Evolutionary conservation across 2,113 vertebrate genomes (phyloP), one percentile per base, ranked within the genome.

Genomic region (Symphodus melops): DNA sequence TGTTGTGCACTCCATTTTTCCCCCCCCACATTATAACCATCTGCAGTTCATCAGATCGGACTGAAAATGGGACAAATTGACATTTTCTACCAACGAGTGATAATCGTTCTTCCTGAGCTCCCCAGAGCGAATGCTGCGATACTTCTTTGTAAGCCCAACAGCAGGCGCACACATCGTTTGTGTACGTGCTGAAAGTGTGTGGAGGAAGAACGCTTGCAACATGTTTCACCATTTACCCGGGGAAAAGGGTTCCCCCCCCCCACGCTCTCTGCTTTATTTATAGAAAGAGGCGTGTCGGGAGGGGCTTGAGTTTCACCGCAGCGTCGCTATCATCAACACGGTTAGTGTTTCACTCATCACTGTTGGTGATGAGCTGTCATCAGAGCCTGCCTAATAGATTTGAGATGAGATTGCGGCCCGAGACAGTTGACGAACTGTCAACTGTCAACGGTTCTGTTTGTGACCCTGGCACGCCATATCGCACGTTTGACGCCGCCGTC

Each of bases 311-410:
- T 44, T 16, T 19, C 8, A 17, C 66, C 1, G 2, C 72, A n/a
- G 67, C 44, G 20, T 57, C 59, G 5, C 71, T 68, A 68, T 80
- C 75, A 61, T 25, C 76, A 77, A 72, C 84, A 78, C 23, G 51
- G 79, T 75, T 86, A 54, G 82, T 74, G 75, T 90, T 87, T 85
- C 87, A 82, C 72, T 82, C 79, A 84, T 86, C 87, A 85, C 53
- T 44, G 67, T 19, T 53, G 65, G 51, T 78, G 82, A 90, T 63
- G 37, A 69, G 72, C 68, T 79, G 81, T 87, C 81, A 72, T 86
- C 74, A 61, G 41, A 79, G 65, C 37, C 63, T 16, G 75, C 16
- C 59, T 74, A 71, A 91, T 85, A 72, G 86, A 72, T 84, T 85
- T 82, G 61, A 82, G 77, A 87, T 89, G 72, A 88, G 75, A 70